phyloP scores from a whole-genome alignment of 64 coral and sea anemone species.

The Dendrophyllia cribrosa region DNA sequence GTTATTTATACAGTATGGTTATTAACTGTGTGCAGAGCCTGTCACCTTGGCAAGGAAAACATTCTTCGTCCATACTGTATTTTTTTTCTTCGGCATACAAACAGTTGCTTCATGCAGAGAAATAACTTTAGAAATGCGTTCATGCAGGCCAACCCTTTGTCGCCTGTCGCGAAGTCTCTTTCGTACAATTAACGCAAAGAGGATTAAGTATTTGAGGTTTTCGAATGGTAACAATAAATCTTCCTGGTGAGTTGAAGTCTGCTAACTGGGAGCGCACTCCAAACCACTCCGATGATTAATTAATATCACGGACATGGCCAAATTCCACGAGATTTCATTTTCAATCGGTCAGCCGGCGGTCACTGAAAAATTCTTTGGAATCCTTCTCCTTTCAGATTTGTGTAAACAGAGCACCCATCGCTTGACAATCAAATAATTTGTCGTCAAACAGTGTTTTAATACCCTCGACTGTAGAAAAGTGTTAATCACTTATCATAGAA shows the following conservation, averaged over 20 bases:
- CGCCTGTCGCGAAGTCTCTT: conserved; percentile 15
- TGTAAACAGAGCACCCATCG: conserved; percentile 8
- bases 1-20: not conserved
- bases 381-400: not conserved
- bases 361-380: not conserved
- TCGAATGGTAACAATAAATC: conserved; percentile 23
- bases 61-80: too few relatives aligned
- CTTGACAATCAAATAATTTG: conserved; percentile 18
- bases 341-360: not conserved
- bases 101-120: not conserved
- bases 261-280: not conserved
- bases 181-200: conserved; percentile 38
- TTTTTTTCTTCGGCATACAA: not conserved
- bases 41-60: too few relatives aligned
- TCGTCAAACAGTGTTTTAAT: not conserved
- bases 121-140: not conserved
- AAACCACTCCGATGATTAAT: not conserved
- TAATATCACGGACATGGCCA: not conserved
- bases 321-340: not conserved
- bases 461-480: not conserved
- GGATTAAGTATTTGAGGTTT: conserved; percentile 22
- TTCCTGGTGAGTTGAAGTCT: not conserved
- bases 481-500: too few relatives aligned
- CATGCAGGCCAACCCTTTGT: not conserved
- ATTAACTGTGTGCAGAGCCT: not conserved